phyloP scores from a whole-genome alignment of 2,113 vertebrate species.

The Dolichotis patagonum region DNA sequence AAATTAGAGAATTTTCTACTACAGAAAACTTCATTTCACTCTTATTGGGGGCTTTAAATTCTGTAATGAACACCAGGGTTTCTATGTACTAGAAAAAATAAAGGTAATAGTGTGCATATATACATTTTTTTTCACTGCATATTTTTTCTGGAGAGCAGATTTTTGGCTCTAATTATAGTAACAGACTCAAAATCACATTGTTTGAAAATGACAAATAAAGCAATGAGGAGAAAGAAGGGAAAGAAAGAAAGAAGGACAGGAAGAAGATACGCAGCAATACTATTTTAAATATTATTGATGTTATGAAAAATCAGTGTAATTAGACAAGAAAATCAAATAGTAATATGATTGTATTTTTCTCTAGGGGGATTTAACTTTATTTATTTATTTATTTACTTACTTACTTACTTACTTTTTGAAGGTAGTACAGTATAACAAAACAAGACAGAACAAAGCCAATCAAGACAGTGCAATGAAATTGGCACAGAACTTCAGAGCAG shows the following conservation, averaged over 20 bases:
- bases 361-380: background rate
- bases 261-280: background rate
- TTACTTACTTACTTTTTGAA: too few species aligned
- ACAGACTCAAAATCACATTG: background rate
- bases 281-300: constrained; percentile 21
- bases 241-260: background rate
- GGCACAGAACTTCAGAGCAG: too few species aligned
- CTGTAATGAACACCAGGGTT: background rate
- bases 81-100: background rate
- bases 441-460: too few species aligned
- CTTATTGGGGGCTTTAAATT: background rate
- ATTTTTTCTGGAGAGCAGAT: background rate
- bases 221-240: background rate
- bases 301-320: background rate
- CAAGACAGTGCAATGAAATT: too few species aligned
- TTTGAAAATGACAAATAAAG: background rate
- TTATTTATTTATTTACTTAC: background rate
- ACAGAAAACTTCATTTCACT: background rate
- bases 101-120: background rate
- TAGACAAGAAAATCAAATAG: constrained; percentile 15
- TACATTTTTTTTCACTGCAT: background rate
- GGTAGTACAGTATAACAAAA: too few species aligned
- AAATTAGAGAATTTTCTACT: background rate
- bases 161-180: background rate
- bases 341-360: background rate